Percentiles rank a stretch among this genome's conserved stretches.
Evolutionary conservation across 2,888 invertebrate genomes (phyloP).

Genomic region (Latrodectus hesperus): DNA sequence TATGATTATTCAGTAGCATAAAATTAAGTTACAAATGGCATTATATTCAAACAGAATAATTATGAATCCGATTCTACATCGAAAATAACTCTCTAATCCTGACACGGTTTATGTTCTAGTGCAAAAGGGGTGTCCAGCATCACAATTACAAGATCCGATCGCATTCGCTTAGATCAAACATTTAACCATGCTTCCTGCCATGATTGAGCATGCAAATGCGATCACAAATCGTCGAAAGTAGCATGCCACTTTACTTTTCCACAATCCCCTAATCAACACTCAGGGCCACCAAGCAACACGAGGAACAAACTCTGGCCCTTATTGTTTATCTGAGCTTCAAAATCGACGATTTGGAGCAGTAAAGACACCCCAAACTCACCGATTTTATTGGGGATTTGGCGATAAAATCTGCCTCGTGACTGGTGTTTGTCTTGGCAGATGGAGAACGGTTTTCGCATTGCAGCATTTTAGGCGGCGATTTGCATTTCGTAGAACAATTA

Average conservation of each 20-base stretch:
- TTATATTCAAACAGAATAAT: too few species aligned
- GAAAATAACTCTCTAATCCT: too few species aligned
- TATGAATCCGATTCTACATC: too few species aligned
- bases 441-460: not conserved
- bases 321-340: slow-evolving; percentile 2
- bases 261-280: slow-evolving; percentile 36
- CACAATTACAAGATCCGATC: not conserved
- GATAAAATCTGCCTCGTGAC: slow-evolving; percentile 34
- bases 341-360: not conserved
- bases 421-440: slow-evolving; percentile 13
- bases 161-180: not conserved
- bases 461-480: not conserved
- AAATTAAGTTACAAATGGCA: too few species aligned
- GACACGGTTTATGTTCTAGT: too few species aligned
- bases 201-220: not conserved
- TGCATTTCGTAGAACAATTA: slow-evolving; percentile 1
- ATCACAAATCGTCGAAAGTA: slow-evolving; percentile 11
- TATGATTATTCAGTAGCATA: too few species aligned
- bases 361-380: slow-evolving; percentile 6
- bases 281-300: not conserved
- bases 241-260: slow-evolving; percentile 1
- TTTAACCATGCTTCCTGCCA: not conserved
- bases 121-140: not conserved
- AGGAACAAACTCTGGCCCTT: not conserved
- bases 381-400: slow-evolving; percentile 25